Conservation (phyloP, 2,888 invertebrate genomes). For the Podotricha telesiphe region DNA sequence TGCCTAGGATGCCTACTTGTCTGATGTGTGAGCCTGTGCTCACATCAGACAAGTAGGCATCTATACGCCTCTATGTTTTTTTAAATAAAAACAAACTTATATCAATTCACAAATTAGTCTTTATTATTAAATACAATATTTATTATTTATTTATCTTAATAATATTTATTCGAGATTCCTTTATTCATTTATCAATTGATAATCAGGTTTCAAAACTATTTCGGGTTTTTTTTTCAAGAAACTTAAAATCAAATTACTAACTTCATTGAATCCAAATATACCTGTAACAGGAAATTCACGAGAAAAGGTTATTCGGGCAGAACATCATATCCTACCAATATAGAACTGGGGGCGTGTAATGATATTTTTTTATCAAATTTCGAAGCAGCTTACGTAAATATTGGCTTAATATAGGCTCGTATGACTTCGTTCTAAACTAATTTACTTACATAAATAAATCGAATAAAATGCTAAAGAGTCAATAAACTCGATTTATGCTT, state of each 20-base stretch:
- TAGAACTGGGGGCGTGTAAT: conserved; percentile 36
- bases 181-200: too few relatives aligned
- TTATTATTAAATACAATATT: too few relatives aligned
- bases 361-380: conserved; percentile 35
- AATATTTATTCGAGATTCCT: too few relatives aligned
- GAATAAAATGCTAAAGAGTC: conserved; percentile 8
- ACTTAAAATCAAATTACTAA: not conserved
- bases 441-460: conserved; percentile 25
- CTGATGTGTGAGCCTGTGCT: too few relatives aligned
- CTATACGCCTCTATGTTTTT: too few relatives aligned
- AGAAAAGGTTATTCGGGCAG: conserved; percentile 37
- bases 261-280: conserved; percentile 12
- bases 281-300: conserved; percentile 31
- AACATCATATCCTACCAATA: conserved; percentile 39
- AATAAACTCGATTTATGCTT: conserved; percentile 1
- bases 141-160: too few relatives aligned
- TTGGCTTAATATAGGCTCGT: conserved; percentile 17
- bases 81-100: too few relatives aligned
- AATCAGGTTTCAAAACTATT: too few relatives aligned
- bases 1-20: too few relatives aligned
- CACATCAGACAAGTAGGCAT: too few relatives aligned
- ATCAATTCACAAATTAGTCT: too few relatives aligned
- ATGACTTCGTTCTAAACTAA: conserved; percentile 13
- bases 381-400: conserved; percentile 26
- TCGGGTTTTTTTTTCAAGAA: too few relatives aligned